A percentile compares a stretch with the other conserved stretches of the same genome.
Conservation (phyloP, 2,113 vertebrate genomes). For the Sterrhoptilus dennistouni region DNA sequence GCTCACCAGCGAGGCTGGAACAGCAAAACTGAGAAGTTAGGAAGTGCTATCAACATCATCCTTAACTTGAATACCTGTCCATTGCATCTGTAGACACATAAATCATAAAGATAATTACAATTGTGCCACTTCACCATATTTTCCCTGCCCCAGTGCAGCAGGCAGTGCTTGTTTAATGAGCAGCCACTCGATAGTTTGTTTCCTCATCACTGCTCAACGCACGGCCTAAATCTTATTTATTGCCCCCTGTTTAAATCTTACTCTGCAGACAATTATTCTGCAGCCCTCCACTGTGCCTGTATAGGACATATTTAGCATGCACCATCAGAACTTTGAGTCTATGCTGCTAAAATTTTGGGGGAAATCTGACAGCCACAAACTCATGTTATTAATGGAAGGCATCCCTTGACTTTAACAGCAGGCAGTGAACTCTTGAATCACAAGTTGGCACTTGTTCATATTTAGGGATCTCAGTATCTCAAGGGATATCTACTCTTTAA, state of each 20-base stretch:
- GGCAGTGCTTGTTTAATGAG: neutral
- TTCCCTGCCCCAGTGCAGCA: neutral
- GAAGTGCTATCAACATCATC: neutral
- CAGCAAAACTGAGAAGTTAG: neutral
- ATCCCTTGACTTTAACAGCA: neutral
- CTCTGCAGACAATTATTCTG: neutral
- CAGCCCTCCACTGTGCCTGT: neutral
- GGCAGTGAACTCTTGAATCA: neutral
- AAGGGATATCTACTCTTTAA: neutral
- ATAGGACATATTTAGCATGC: neutral
- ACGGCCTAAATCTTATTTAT: neutral
- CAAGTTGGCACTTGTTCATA: neutral
- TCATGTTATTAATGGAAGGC: neutral
- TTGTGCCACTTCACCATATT: neutral
- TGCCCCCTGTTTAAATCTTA: neutral
- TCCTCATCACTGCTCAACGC: neutral
- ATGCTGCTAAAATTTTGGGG: neutral
- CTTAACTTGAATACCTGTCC: neutral
- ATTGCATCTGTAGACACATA: no score
- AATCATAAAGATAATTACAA: neutral
- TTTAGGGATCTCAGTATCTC: neutral
- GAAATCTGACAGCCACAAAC: neutral
- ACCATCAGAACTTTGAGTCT: neutral
- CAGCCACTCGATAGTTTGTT: neutral
- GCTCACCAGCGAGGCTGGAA: neutral